Conservation (phyloP, 37 sponge, comb jelly and placozoan genomes). For the Mnemiopsis leidyi region DNA sequence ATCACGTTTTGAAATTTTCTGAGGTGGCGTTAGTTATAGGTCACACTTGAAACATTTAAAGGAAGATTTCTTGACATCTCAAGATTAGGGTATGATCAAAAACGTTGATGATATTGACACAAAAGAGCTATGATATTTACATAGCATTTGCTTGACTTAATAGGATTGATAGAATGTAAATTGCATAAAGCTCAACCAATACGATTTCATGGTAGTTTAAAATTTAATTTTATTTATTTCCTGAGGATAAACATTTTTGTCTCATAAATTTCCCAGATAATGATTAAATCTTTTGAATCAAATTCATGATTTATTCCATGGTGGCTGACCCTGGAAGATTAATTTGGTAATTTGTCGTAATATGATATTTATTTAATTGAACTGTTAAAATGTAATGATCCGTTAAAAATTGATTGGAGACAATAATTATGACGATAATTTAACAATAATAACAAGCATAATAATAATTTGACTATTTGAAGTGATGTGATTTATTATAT, state of each 20-base stretch:
- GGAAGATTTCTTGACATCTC: no score
- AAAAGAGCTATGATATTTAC: no score
- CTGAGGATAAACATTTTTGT: not conserved
- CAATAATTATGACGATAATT: not conserved
- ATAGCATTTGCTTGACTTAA: not conserved
- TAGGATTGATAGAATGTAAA: not conserved
- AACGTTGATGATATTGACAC: no score
- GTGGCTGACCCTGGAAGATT: not conserved
- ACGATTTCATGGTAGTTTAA: not conserved
- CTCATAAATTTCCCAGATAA: not conserved
- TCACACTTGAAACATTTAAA: no score
- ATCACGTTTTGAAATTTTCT: no score
- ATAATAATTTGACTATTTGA: not conserved
- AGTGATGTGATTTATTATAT: not conserved
- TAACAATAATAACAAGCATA: no score
- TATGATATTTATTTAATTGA: not conserved
- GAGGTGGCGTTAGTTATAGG: no score
- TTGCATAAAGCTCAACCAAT: not conserved
- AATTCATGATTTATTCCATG: not conserved
- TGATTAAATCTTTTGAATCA: not conserved
- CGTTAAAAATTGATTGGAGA: not conserved
- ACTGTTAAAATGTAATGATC: not conserved
- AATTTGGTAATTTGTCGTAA: no score
- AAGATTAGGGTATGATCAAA: no score
- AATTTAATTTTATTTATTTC: not conserved